Base-by-base conservation (phyloP, 2,888 invertebrate genomes). In the Lottia scabra region DNA sequence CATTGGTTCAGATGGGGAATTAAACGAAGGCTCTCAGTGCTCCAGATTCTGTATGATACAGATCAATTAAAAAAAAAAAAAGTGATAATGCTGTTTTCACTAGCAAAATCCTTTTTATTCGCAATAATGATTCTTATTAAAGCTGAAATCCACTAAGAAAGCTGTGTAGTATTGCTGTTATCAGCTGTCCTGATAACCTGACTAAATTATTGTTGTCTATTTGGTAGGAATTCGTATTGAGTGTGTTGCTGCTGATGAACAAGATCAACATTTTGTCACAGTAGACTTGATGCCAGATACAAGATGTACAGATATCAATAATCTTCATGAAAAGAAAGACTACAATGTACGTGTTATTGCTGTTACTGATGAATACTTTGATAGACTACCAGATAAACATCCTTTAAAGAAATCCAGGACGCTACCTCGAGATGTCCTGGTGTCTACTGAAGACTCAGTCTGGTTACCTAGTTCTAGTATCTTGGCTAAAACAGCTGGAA, bases 311-410 rank as follows among this genome's bases (percentile, higher is more conserved):
- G 81, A 83, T 30, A 73, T 90, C 12, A 82, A 85, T 43, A 82
- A 83, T 56, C 80, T 90, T 5, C 69, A 79, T 63, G 90, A 90
- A 75, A 85, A 86, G 69, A 88, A 88, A 4, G 87, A 87, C 72
- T 89, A 89, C 75, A 80, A 87, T 64, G 75, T 89, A 68, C 82
- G 85, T 19, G 84, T 90, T 6, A 87, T 88, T 23, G 88, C 88
- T 1, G 82, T 90, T 43, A 89, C 89, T 4, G 87, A 88, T 63
- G 89, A 90, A 78, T 90, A 86, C 79, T 89, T 90, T 78, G 86
- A 88, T 71, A 80, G 85, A 65, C 83, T 89, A 13, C 87, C 88
- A 5, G 85, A 85, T 44, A 85, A 83, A 65, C 84, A 88, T 68
- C 78, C 80, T 8, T 75, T 84, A 65, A 87, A 84, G 72, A 81